Conservation (phyloP, 2,797 vertebrate genomes). For the Botia kubotai region DNA sequence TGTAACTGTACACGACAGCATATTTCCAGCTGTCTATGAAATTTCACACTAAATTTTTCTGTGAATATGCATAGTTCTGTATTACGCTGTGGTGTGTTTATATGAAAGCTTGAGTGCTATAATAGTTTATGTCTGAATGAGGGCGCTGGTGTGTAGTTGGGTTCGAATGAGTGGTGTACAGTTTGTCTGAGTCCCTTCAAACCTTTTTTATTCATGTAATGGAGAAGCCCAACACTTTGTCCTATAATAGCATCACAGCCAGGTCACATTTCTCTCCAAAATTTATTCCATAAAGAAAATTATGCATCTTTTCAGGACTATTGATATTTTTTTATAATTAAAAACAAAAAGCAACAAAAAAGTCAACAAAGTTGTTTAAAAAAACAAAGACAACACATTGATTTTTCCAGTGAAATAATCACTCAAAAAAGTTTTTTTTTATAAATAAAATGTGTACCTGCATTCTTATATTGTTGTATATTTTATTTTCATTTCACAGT, state of each 20-base stretch:
- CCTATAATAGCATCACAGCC: too few relatives aligned
- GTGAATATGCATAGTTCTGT: neutral
- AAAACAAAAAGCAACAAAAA: too few relatives aligned
- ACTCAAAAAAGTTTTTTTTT: neutral
- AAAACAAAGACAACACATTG: too few relatives aligned
- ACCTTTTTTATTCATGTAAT: neutral
- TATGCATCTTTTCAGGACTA: too few relatives aligned
- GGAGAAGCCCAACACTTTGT: too few relatives aligned
- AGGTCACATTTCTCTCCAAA: too few relatives aligned
- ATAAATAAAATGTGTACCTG: neutral
- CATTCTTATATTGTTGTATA: neutral
- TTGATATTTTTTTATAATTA: too few relatives aligned
- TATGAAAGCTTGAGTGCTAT: neutral
- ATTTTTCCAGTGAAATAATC: neutral
- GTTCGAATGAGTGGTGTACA: neutral
- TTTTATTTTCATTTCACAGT: neutral
- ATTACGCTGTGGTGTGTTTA: neutral
- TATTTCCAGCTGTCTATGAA: neutral
- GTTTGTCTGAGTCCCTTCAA: neutral
- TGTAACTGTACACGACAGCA: neutral
- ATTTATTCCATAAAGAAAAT: too few relatives aligned
- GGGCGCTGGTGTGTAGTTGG: neutral
- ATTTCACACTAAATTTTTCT: slow-evolving; percentile 38
- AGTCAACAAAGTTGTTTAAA: too few relatives aligned
- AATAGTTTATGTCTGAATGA: neutral